Percentiles rank a stretch among this genome's conserved stretches.
Evolutionary conservation across 2,113 vertebrate species (phyloP).

Genomic region (human): GRCh38 chr9:96576501-96577000

Average conservation of each 20-base stretch:
- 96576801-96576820: not conserved
- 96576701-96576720: not conserved
- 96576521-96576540: too few species aligned
- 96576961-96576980: too few species aligned
- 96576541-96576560: too few species aligned
- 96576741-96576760: not conserved
- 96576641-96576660: not conserved
- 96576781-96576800: not conserved
- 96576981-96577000: too few species aligned
- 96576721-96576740: not conserved
- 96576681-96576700: not conserved
- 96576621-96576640: too few species aligned
- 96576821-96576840: not conserved
- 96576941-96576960: not conserved
- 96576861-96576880: not conserved
- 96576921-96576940: not conserved
- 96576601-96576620: too few species aligned
- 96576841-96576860: not conserved
- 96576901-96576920: not conserved
- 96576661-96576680: not conserved
- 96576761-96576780: not conserved
- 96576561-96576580: too few species aligned
- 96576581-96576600: too few species aligned
- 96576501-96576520: too few species aligned
- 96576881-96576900: not conserved